A percentile compares a stretch with the other conserved stretches of the same genome.
phyloP scores from a whole-genome alignment of 2,797 vertebrate species.

The Gobionotothen gibberifrons region DNA sequence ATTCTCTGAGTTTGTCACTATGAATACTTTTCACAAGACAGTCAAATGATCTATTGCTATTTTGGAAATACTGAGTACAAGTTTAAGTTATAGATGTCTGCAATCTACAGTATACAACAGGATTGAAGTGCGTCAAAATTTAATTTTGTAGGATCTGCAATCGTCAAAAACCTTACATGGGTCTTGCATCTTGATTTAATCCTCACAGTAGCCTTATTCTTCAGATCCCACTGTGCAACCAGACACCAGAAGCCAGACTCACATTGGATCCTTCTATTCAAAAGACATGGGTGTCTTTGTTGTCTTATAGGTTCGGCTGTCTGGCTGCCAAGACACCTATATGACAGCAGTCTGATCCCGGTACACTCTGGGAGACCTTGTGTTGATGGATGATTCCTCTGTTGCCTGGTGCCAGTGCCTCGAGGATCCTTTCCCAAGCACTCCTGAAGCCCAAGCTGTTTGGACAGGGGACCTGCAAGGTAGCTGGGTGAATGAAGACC shows the following conservation, averaged over 20 bases:
- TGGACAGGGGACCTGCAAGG: constrained; percentile 48
- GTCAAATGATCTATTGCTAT: no score
- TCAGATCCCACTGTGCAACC: constrained; percentile 34
- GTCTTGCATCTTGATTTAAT: constrained; percentile 18
- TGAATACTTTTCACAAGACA: no score
- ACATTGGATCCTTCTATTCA: constrained; percentile 11
- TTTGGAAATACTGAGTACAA: no score
- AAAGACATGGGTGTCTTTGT: constrained; percentile 63
- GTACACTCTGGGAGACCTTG: constrained; percentile 51
- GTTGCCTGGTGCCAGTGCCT: constrained; percentile 50
- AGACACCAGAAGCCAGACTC: constrained; percentile 24
- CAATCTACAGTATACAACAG: neutral
- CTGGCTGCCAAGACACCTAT: constrained; percentile 68
- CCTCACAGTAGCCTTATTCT: constrained; percentile 34
- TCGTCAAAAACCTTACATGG: neutral
- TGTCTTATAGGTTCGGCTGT: constrained; percentile 42
- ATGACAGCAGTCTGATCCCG: constrained; percentile 65
- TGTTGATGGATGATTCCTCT: constrained; percentile 72
- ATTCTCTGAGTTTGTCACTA: neutral
- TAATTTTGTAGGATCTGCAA: neutral
- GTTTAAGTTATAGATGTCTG: no score
- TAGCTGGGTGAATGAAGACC: constrained; percentile 29
- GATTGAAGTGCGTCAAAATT: neutral
- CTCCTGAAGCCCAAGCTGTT: constrained; percentile 40
- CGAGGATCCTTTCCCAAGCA: constrained; percentile 36